Percentiles rank a stretch among this genome's conserved stretches.
These are phyloP conservation scores for Sarcophaga rosellei DNA, from an alignment of 2,888 invertebrate species.

Conservation along the genomic window DNA sequence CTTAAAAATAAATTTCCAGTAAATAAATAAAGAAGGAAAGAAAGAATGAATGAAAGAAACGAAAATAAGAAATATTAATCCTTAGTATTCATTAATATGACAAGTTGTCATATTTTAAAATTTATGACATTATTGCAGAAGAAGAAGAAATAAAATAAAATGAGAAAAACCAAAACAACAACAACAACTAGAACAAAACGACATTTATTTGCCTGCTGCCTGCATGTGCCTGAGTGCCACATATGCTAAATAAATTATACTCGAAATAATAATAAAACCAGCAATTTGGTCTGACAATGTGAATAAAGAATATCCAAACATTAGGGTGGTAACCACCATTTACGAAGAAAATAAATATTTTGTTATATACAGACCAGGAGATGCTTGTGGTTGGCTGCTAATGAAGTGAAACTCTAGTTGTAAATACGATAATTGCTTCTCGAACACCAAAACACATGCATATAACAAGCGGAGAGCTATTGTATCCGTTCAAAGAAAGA, in stretches of 20 bases:
- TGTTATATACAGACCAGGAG: neutral
- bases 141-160: conserved; percentile 1
- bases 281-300: conserved; percentile 17
- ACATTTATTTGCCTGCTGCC: conserved; percentile 24
- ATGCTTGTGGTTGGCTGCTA: too few relatives aligned
- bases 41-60: neutral
- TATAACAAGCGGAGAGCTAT: too few relatives aligned
- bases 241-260: conserved; percentile 54
- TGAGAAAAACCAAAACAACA: neutral
- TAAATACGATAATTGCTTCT: too few relatives aligned
- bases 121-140: conserved; percentile 44
- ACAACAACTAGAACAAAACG: neutral
- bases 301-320: neutral
- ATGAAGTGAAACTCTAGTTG: too few relatives aligned
- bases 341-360: too few relatives aligned
- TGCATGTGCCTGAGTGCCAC: neutral
- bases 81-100: conserved; percentile 43
- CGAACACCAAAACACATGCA: too few relatives aligned
- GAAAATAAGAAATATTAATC: conserved; percentile 31
- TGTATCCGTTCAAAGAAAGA: too few relatives aligned
- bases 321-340: neutral
- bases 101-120: conserved; percentile 42
- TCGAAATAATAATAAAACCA: conserved; percentile 19
- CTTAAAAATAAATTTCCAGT: neutral
- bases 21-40: too few relatives aligned